These are phyloP conservation scores for Pseudolycoriella hygida DNA, from an alignment of 2,888 invertebrate genomes.

Conservation along the genomic window DNA sequence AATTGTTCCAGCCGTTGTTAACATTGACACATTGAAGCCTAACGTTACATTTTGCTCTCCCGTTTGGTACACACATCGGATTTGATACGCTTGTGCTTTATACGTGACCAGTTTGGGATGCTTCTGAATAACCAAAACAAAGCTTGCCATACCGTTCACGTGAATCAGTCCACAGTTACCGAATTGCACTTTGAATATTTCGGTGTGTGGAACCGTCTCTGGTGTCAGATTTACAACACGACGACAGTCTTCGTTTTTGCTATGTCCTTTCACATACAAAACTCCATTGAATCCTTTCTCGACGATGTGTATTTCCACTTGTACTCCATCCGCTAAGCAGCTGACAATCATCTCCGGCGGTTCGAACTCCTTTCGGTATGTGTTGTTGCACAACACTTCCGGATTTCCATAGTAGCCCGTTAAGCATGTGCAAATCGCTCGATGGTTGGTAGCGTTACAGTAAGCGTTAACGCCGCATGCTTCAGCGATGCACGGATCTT, in stretches of 20 bases:
- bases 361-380: slow-evolving; percentile 64
- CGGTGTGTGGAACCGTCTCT: slow-evolving; percentile 44
- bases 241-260: slow-evolving; percentile 80
- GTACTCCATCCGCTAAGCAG: slow-evolving; percentile 81
- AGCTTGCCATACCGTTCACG: slow-evolving; percentile 79
- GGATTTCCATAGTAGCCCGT: slow-evolving; percentile 62
- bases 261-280: slow-evolving; percentile 84
- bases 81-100: slow-evolving; percentile 89
- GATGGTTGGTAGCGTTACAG: slow-evolving; percentile 61
- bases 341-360: slow-evolving; percentile 72
- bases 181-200: slow-evolving; percentile 76
- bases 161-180: slow-evolving; percentile 84
- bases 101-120: slow-evolving; percentile 90
- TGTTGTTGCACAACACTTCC: slow-evolving; percentile 44
- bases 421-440: slow-evolving; percentile 59
- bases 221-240: slow-evolving; percentile 59
- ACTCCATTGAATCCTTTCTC: slow-evolving; percentile 75
- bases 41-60: slow-evolving; percentile 83
- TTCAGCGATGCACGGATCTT: slow-evolving; percentile 59
- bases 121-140: slow-evolving; percentile 87
- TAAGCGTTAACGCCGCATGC: slow-evolving; percentile 58
- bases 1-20: slow-evolving; percentile 87
- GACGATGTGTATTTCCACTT: slow-evolving; percentile 59
- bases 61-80: slow-evolving; percentile 87
- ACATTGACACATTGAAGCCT: slow-evolving; percentile 89